Evolutionary conservation across 2,113 vertebrate genomes (phyloP), one percentile per base, ranked within the genome.

Genomic region (Xyrauchen texanus): DNA sequence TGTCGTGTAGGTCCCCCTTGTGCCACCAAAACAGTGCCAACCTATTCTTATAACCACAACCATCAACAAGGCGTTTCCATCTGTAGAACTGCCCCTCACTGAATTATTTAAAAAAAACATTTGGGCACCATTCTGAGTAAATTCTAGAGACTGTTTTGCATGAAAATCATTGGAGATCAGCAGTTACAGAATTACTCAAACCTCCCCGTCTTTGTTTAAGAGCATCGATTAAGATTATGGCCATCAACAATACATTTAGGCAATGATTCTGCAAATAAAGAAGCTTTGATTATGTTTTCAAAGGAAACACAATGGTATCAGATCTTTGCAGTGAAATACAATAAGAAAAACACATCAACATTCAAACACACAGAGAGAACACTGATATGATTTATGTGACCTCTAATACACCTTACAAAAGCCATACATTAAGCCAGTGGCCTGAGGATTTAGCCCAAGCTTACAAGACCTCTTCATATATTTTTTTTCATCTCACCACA

Each of bases 361-460:
- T 34, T 34, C 21, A 34, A 34, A 34, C 21, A 34, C 21, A 45
- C 12, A 62, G 11, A 79, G 68, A 79, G 11, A 63, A 5, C 69
- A 10, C 8, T 46, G 46, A 69, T 11, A 16, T 68, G 63, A 51
- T n/a, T 12, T 64, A 52, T 49, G 55, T 77, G 69, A 84, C 57
- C 63, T 74, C 47, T 68, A 57, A 65, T 81, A 72, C 63, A 78
- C 74, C 58, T 74, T 63, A 81, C 49, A 62, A n/a, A 72, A 15
- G 66, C 6, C 71, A 75, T 63, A 74, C 57, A 74, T 82, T 78
- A 83, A 70, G 75, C 66, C 65, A 76, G 15, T 63, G 5, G 77
- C 51, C 66, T 0, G 69, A 62, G 80, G 85, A 85, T 86, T 89
- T 86, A 87, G 79, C 53, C 55, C 57, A 65, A 61, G 75, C 67